Percentiles rank a stretch among this genome's conserved stretches.
Evolutionary conservation across 2,797 vertebrate species (phyloP).

Genomic region (Falco rusticolus): DNA sequence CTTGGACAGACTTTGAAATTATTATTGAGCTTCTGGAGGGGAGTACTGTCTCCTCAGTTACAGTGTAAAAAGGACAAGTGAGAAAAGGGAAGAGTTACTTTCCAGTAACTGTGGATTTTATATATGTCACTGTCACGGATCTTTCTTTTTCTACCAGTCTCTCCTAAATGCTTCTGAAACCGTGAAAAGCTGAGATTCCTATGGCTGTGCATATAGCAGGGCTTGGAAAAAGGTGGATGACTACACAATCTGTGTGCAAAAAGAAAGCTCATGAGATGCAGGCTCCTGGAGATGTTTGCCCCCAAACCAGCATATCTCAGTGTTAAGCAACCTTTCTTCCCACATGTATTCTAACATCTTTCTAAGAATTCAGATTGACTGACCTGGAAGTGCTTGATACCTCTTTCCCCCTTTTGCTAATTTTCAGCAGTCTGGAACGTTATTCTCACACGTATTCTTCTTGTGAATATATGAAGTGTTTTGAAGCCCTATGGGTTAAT

Average conservation of each 20-base stretch:
- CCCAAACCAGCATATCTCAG: neutral
- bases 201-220: neutral
- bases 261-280: neutral
- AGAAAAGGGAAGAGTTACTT: neutral
- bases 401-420: neutral
- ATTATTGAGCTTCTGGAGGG: neutral
- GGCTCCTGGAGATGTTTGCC: neutral
- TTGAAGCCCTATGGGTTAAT: slow-evolving; percentile 44
- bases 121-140: neutral
- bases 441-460: neutral
- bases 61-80: neutral
- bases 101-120: neutral
- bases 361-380: neutral
- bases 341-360: neutral
- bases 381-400: neutral
- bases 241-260: neutral
- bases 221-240: neutral
- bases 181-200: neutral
- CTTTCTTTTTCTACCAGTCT: neutral
- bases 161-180: neutral
- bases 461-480: slow-evolving; percentile 5
- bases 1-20: neutral
- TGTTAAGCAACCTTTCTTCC: neutral
- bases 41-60: neutral
- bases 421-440: neutral